Evolutionary conservation across 2,888 invertebrate species (phyloP).

Genomic region (Nematopogon swammerdamellus): DNA sequence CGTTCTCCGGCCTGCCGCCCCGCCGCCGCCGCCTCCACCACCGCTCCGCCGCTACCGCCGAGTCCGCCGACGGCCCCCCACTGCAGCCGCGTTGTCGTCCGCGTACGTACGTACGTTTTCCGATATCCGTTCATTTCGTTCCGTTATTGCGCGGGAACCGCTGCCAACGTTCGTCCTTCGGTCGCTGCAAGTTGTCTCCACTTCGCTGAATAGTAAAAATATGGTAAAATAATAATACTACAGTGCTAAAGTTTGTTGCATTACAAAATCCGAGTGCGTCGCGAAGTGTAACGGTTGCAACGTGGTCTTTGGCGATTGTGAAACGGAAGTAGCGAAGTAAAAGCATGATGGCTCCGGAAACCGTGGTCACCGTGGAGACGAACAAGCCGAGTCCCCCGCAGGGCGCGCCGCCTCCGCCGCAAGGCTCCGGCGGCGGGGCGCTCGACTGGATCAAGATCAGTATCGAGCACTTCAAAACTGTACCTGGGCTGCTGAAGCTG

Average conservation of each 20-base stretch:
- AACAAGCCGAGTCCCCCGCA: slow-evolving; percentile 49
- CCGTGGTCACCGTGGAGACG: slow-evolving; percentile 76
- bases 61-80: no score
- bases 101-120: no score
- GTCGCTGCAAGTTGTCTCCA: no score
- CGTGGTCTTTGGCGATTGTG: not conserved
- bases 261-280: not conserved
- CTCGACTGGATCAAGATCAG: slow-evolving; percentile 74
- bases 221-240: no score
- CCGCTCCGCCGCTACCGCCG: not conserved
- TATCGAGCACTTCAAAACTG: slow-evolving; percentile 73
- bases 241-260: no score
- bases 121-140: no score
- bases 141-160: not conserved
- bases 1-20: no score
- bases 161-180: not conserved
- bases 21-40: not conserved
- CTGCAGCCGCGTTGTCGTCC: not conserved
- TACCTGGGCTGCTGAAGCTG: slow-evolving; percentile 79
- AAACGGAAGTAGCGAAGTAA: not conserved
- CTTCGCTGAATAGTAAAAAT: not conserved
- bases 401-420: slow-evolving; percentile 39
- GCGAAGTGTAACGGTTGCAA: not conserved
- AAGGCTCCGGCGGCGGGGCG: slow-evolving; percentile 51
- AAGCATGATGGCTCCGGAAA: slow-evolving; percentile 77